phyloP scores from a whole-genome alignment of 2,113 vertebrate genomes.

The Australoheros scitulus region DNA sequence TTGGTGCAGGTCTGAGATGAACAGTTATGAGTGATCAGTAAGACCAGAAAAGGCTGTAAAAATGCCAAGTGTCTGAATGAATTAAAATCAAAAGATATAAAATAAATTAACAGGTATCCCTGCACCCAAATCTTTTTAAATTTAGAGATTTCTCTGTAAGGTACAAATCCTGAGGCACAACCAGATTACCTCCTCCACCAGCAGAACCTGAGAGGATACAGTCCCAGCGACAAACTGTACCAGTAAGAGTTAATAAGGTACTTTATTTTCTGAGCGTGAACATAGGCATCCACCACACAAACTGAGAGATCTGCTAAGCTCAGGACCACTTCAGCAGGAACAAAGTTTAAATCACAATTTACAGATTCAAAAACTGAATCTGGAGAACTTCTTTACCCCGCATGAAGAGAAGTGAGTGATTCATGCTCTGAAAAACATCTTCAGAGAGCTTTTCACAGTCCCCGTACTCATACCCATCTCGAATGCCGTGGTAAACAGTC shows the following conservation, averaged over 20 bases:
- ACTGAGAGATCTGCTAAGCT: background rate
- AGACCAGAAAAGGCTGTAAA: too few species aligned
- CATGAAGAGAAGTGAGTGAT: background rate
- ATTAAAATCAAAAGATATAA: background rate
- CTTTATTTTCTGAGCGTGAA: background rate
- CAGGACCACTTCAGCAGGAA: background rate
- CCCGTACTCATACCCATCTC: background rate
- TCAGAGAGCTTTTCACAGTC: background rate
- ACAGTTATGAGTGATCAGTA: too few species aligned
- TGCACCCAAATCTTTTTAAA: background rate
- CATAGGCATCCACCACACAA: background rate
- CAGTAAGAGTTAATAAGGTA: background rate
- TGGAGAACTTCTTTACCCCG: background rate
- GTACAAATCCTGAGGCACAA: too few species aligned
- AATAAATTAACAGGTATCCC: background rate
- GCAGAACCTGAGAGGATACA: background rate
- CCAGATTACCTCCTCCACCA: background rate
- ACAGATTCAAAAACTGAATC: constrained; percentile 1
- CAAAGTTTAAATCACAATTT: constrained; percentile 17
- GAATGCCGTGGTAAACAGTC: background rate
- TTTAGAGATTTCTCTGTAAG: background rate
- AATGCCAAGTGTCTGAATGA: too few species aligned
- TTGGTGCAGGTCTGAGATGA: too few species aligned
- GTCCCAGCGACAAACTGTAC: background rate
- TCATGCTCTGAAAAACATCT: background rate